Evolutionary conservation across 2,888 invertebrate species (phyloP).

Genomic region (Ectropis crepuscularia): DNA sequence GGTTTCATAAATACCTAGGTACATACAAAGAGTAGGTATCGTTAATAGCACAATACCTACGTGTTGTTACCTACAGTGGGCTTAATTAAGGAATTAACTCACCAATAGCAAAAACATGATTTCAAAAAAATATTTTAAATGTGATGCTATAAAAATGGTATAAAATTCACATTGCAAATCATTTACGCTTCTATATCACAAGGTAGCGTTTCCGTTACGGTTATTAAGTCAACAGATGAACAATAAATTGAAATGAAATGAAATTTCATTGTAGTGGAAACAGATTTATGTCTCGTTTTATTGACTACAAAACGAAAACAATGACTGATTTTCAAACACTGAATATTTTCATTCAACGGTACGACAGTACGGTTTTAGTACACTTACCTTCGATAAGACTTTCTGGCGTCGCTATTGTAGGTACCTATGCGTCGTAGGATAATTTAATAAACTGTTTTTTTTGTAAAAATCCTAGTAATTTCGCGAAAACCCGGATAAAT

Average conservation of each 20-base stretch:
- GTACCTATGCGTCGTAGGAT: too few species aligned
- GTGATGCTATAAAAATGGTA: background rate
- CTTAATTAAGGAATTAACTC: slow-evolving; percentile 37
- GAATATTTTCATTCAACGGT: too few species aligned
- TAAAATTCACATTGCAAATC: slow-evolving; percentile 4
- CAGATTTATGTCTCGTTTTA: slow-evolving; percentile 15
- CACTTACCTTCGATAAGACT: too few species aligned
- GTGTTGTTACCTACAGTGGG: too few species aligned
- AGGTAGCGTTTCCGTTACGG: slow-evolving; percentile 16
- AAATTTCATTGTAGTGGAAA: slow-evolving; percentile 14
- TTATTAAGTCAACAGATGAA: slow-evolving; percentile 30
- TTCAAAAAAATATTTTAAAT: slow-evolving; percentile 4
- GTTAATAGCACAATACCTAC: too few species aligned
- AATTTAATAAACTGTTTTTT: too few species aligned
- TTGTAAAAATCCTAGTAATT: too few species aligned
- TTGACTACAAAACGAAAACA: slow-evolving; percentile 13
- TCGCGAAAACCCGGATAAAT: too few species aligned
- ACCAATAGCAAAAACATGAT: slow-evolving; percentile 55
- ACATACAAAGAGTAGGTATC: too few species aligned
- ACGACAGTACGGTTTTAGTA: too few species aligned
- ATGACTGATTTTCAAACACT: slow-evolving; percentile 1
- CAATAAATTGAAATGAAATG: slow-evolving; percentile 19
- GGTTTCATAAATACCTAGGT: too few species aligned
- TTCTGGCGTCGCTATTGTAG: too few species aligned
- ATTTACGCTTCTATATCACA: slow-evolving; percentile 4